Evolutionary conservation across 2,113 vertebrate species (phyloP).

Genomic region (Colistium nudipinnis): DNA sequence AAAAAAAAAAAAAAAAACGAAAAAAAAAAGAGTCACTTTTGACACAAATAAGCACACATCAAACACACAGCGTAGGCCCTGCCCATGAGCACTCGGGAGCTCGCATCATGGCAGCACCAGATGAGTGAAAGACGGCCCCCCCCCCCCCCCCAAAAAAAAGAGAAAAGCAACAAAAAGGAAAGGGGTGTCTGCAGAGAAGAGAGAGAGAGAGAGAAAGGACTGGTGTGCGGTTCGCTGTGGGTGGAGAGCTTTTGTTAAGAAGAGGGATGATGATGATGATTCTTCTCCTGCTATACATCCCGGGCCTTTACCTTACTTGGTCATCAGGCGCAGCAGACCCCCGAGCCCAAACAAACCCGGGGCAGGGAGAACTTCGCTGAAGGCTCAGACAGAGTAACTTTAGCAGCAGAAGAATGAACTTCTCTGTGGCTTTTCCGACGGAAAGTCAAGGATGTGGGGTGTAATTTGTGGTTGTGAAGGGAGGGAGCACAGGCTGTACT

Average conservation of each 20-base stretch:
- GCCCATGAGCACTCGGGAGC: constrained; percentile 53
- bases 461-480: constrained; percentile 76
- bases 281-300: constrained; percentile 65
- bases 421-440: constrained; percentile 67
- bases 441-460: constrained; percentile 75
- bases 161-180: constrained; percentile 45
- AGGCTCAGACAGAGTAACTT: constrained; percentile 65
- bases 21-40: constrained; percentile 4
- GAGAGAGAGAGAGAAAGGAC: constrained; percentile 21
- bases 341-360: constrained; percentile 59
- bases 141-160: constrained; percentile 37
- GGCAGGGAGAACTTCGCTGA: constrained; percentile 45
- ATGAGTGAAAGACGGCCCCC: constrained; percentile 53
- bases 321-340: constrained; percentile 70
- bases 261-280: constrained; percentile 66
- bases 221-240: constrained; percentile 56
- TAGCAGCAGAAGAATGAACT: constrained; percentile 64
- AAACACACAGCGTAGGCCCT: constrained; percentile 39
- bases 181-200: constrained; percentile 54
- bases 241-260: constrained; percentile 76
- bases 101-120: constrained; percentile 34
- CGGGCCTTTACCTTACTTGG: constrained; percentile 81
- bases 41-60: constrained; percentile 45
- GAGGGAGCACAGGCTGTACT: constrained; percentile 68
- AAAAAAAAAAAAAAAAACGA: too few relatives aligned